Evolutionary conservation across 1,140 invertebrate species (phyloP), one percentile per base, ranked within the genome.

Genomic region (Ceratosolen fusciceps): DNA sequence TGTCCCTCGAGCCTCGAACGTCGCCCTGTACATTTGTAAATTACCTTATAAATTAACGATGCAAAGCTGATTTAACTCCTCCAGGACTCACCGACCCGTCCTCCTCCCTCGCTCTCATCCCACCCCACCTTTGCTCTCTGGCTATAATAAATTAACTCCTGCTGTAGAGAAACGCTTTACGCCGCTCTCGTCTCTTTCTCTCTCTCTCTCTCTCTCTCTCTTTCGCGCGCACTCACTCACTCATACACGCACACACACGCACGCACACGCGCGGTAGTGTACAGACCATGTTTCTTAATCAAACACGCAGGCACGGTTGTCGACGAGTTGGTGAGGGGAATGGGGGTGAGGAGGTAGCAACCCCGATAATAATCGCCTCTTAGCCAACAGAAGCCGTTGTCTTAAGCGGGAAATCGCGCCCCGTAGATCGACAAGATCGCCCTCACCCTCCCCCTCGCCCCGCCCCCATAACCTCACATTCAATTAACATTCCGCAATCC

Each of bases 1-100:
- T 77, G 73, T 54, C 54, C 74, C 60, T 60, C 34, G 29, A 73
- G 65, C 31, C 29, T 37, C n/a, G 34, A 29, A 24, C 82, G 80
- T 74, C 80, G 79, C 75, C 83, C 84, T 87, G 85, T 87, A 87
- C 84, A 86, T 87, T 86, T 90, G 87, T 91, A 90, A 85, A 90
- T 90, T 89, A 86, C 82, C 84, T 85, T 49, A 74, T 86, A 87
- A 86, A 88, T 88, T 86, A 89, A 87, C 86, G 86, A 88, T 84
- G 49, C 73, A 47, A 65, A 78, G 52, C 47, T 60, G 56, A 71
- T 58, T 21, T 24, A 4, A 19, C 68, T 37, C 49, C 60, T 21
- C 3, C 39, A 39, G 21, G n/a, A n/a, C n/a, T n/a, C n/a, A 37
- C 47, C 47, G 31, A 24, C 47, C 70, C 34, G 21, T 26, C 43